Evolutionary conservation across 2,113 vertebrate genomes (phyloP), one percentile per base, ranked within the genome.

Genomic region (Felis chaus): DNA sequence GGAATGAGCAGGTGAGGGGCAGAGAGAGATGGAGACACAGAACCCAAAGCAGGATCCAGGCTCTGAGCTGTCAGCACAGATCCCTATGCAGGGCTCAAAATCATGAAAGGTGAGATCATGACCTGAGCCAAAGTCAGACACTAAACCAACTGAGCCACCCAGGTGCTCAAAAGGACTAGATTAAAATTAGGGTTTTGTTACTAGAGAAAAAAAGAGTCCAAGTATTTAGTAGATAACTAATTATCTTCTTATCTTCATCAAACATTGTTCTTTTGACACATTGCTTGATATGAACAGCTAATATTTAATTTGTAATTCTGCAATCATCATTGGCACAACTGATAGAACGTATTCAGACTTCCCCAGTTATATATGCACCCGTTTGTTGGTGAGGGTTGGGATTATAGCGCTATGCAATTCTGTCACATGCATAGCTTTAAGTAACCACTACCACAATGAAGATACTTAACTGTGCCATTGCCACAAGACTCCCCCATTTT

Each of bases 241-340:
- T 16, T n/a, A 18, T 80, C 25, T 13, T 93, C 21, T 11, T 12
- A 13, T 18, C 61, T 31, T 53, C 73, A 57, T 45, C 21, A 95
- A 41, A 19, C n/a, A 50, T 45, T 71, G 1, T 93, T 87, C 19
- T 95, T 68, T 90, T 83, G 76, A 41, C 23, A 36, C 8, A 31
- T 21, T 76, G 33, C 29, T 82, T 79, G 4, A 71, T 84, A 84
- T 53, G 23, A 90, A 87, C 69, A 27, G 27, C 16, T 63, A 13
- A 48, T 83, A 48, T 80, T 89, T 91, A 80, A 88, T 71, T 71
- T 82, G 18, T 80, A 74, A 79, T 83, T 94, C 36, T 63, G 84
- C 23, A 65, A 65, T 41, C 68, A 63, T 85, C 48, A 63, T 41
- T 71, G 16, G 16, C 79, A 83, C 16, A 78, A 78, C 5, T 7